Evolutionary conservation across 2,797 vertebrate genomes (phyloP).

Genomic region (Morus bassanus): DNA sequence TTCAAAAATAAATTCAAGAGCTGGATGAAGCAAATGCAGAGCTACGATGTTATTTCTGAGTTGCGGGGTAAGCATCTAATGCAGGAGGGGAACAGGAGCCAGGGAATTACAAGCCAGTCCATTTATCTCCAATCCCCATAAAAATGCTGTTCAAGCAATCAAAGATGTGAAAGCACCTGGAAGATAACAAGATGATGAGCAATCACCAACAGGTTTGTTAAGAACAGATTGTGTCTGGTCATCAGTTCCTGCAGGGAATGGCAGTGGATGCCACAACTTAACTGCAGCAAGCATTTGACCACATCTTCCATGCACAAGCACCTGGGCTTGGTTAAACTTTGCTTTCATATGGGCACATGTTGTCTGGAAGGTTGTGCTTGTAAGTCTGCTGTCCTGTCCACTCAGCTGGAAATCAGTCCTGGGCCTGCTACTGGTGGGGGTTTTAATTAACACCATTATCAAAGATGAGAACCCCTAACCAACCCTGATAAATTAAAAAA

Average conservation of each 20-base stretch:
- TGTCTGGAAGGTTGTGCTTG: background rate
- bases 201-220: background rate
- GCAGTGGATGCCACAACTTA: background rate
- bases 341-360: rapidly evolving
- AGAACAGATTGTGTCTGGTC: rapidly evolving
- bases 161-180: background rate
- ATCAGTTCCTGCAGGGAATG: rapidly evolving
- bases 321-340: background rate
- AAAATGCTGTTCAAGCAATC: background rate
- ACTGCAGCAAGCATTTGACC: rapidly evolving
- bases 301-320: rapidly evolving
- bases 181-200: rapidly evolving
- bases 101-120: background rate
- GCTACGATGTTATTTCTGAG: rapidly evolving
- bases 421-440: background rate
- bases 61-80: rapidly evolving
- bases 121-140: background rate
- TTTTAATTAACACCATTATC: rapidly evolving
- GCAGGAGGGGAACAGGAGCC: background rate
- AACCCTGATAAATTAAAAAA: rapidly evolving
- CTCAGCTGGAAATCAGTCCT: background rate
- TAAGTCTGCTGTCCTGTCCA: background rate
- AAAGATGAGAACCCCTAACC: background rate
- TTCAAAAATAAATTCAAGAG: background rate
- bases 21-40: background rate